Evolutionary conservation across 1,140 invertebrate species (phyloP), one percentile per base, ranked within the genome.

Genomic region (Xylocopa sonorina): DNA sequence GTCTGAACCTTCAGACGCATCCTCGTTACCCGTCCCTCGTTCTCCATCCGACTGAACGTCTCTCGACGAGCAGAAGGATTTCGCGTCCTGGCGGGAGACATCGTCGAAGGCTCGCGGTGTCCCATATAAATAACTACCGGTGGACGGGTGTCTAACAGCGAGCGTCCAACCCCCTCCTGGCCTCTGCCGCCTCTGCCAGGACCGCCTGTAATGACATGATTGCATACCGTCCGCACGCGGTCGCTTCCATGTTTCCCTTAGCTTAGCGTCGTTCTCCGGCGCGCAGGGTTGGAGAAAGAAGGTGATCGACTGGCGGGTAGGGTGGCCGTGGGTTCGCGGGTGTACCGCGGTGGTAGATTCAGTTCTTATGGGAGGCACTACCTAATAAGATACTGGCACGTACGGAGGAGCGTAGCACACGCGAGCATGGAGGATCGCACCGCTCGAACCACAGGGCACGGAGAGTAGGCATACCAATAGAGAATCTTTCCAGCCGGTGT

Each of bases 401-500:
- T 78, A 77, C 34, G 41, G 38, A 1, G 14, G 0, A 27, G 2
- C 7, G 14, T 24, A 12, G 38, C 76, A 53, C 75, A 73, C 51
- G 62, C 72, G 48, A 63, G 62, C 62, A 58, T 57, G 62, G 38
- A 46, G 50, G 60, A 48, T 57, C 21, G 24, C 43, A 76, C 34
- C 10, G 24, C 24, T 29, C 12, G 14, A 0, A 21, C 16, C 29
- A 18, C 10, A 34, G 51, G 58, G 32, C 43, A 12, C 29, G 10
- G 41, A 16, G 75, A 58, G 66, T 50, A 46, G 73, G 53, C 72
- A 76, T 68, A 58, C 80, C 81, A 74, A 88, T 89, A 88, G 77
- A 83, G 77, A 87, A 88, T n/a, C 83, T 88, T 86, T 87, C 82
- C 62, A 75, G 73, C 55, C 73, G 75, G 86, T 43, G 87, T 88